These are phyloP conservation scores for Actinia equina DNA, from an alignment of 64 coral and sea anemone species.

Conservation along the genomic window DNA sequence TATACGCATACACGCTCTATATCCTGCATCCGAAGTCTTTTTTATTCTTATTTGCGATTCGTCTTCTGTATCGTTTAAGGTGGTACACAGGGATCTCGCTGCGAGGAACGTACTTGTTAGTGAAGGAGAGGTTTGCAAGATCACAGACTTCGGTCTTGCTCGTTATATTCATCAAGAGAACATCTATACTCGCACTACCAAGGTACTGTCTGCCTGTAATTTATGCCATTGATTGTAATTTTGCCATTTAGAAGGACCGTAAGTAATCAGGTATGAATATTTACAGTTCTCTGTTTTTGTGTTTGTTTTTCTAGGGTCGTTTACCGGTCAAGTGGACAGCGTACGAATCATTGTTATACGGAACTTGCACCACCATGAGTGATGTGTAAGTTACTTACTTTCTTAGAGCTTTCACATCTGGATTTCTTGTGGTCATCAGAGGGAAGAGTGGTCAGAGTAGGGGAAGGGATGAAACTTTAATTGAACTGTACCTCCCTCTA, in stretches of 20 bases:
- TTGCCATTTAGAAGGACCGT: too few species aligned
- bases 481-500: too few species aligned
- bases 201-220: not conserved
- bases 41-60: not conserved
- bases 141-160: constrained; percentile 60
- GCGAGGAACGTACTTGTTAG: constrained; percentile 61
- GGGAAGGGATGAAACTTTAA: too few species aligned
- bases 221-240: too few species aligned
- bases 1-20: too few species aligned
- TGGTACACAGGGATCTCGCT: constrained; percentile 56
- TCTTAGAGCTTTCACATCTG: too few species aligned
- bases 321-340: constrained; percentile 76
- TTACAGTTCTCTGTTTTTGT: not conserved
- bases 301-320: constrained; percentile 38
- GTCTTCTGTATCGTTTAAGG: not conserved
- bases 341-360: constrained; percentile 57
- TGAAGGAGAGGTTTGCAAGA: constrained; percentile 46
- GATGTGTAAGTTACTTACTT: constrained; percentile 46
- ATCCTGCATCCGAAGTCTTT: too few species aligned
- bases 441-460: too few species aligned
- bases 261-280: too few species aligned
- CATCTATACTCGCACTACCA: constrained; percentile 39
- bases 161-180: constrained; percentile 42
- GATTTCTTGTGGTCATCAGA: too few species aligned
- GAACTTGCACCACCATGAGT: constrained; percentile 59